Evolutionary conservation across 1,140 invertebrate genomes (phyloP), one percentile per base, ranked within the genome.

Genomic region (Cecropterus lyciades): DNA sequence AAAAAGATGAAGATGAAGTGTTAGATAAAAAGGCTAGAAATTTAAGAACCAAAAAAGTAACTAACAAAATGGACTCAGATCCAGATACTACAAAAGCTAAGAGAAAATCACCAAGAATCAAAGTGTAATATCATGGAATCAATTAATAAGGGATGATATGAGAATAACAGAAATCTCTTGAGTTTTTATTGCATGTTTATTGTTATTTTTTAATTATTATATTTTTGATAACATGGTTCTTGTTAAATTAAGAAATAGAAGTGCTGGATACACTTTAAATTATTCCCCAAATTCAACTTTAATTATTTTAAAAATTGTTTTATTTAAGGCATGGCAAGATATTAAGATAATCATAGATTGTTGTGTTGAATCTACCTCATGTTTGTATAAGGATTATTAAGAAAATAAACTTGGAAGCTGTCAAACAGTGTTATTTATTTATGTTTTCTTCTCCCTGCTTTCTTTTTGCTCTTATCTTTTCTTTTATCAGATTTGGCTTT

Each of bases 391-490:
- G 1, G 7, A 30, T 30, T 30, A 30, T 30, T 20, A 72, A 69
- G 8, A 30, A 62, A 42, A 37, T 37, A 11, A 37, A 37, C 2
- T 37, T 11, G 10, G 8, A 11, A 37, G 1, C 9, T 10, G 1
- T 37, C 10, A 37, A 37, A 37, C 30, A 42, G 13, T 51, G 51
- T 13, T n/a, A 37, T 62, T 76, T 65, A 67, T 70, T 79, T 84
- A 77, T 87, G 79, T 76, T 86, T 91, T 73, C 79, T 84, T 69
- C 72, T 89, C 24, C 78, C 77, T 75, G 69, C 69, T 69, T 81
- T 91, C 64, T 89, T 92, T 69, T 87, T 92, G 17, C 76, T 79
- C 71, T 92, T 92, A 52, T 87, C 87, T 74, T 90, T 92, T 16
- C 66, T 78, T 37, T 78, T 72, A n/a, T 87, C 77, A 57, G 62